Evolutionary conservation across 2,888 invertebrate genomes (phyloP), one percentile per base, ranked within the genome.

Genomic region (Aspidiotus rigidus): DNA sequence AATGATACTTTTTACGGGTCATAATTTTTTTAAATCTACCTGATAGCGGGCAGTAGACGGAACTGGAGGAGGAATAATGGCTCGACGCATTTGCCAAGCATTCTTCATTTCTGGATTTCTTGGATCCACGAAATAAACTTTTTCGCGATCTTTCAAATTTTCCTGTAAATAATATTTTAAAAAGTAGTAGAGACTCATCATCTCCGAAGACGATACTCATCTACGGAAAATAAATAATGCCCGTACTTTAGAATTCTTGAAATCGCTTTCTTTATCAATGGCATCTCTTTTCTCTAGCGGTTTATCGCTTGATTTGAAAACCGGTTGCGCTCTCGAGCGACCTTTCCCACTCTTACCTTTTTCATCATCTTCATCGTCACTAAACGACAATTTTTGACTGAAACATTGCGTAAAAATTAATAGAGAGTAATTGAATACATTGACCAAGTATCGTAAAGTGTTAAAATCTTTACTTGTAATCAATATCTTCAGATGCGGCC

Each of bases 401-500:
- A 55, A 76, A 60, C 2, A 72, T 72, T 73, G 64, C 64, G 57
- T 42, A 41, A 54, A 61, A 39, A 59, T 2, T 49, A 41, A 13
- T 10, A 63, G 3, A 5, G 0, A 41, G 40, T 28, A 16, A 15
- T 39, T 53, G 59, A 16, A 7, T 15, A 62, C n/a, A 53, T 53
- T 17, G 7, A 39, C 39, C 15, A 62, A 49, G 7, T 16, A 49
- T 28, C 42, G 13, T 7, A 57, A 9, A 11, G 9, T 15, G 55
- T 15, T 57, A 28, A 28, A 16, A 42, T 71, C 78, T 82, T 80
- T 74, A 85, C 85, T 92, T 91, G 77, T 94, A 95, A 80, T 95
- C 94, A 77, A 95, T 91, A 78, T 93, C 93, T 77, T 93, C 93
- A 76, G 91, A 88, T 74, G 88, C 87, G 71, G 91, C 90, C 96